Percentiles rank a stretch among this genome's conserved stretches.
These are phyloP conservation scores for Phodopus roborovskii DNA, from an alignment of 2,113 vertebrate species.

Conservation along the genomic window DNA sequence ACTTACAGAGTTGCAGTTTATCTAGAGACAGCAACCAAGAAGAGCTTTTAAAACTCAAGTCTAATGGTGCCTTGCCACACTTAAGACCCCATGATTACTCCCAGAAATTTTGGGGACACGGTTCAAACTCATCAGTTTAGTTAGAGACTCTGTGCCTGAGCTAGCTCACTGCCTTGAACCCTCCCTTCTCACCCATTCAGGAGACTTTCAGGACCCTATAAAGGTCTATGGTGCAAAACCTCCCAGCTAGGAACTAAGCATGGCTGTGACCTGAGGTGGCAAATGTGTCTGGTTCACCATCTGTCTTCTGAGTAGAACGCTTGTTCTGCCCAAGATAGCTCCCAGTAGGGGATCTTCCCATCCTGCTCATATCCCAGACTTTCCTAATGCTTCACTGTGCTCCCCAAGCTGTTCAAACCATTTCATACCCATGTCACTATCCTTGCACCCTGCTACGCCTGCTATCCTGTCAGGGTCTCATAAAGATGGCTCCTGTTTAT, in stretches of 20 bases:
- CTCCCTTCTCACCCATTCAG: slow-evolving; percentile 64
- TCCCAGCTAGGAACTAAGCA: slow-evolving; percentile 18
- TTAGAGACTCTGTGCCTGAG: slow-evolving; percentile 46
- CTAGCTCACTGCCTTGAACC: slow-evolving; percentile 73
- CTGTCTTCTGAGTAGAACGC: neutral
- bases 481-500: no score
- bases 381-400: neutral
- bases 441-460: neutral
- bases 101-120: slow-evolving; percentile 53
- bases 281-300: neutral
- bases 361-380: neutral
- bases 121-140: slow-evolving; percentile 54
- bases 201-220: slow-evolving; percentile 62
- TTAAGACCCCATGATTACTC: slow-evolving; percentile 57
- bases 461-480: no score
- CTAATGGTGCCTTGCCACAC: slow-evolving; percentile 47
- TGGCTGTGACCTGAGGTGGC: neutral
- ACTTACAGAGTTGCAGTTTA: slow-evolving; percentile 30
- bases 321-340: neutral
- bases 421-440: neutral
- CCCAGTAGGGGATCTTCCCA: neutral
- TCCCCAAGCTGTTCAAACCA: neutral
- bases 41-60: slow-evolving; percentile 74
- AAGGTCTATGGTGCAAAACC: slow-evolving; percentile 70
- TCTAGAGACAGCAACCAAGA: neutral